phyloP scores from a whole-genome alignment of 2,797 vertebrate genomes.

The Poliocrania exsul region DNA sequence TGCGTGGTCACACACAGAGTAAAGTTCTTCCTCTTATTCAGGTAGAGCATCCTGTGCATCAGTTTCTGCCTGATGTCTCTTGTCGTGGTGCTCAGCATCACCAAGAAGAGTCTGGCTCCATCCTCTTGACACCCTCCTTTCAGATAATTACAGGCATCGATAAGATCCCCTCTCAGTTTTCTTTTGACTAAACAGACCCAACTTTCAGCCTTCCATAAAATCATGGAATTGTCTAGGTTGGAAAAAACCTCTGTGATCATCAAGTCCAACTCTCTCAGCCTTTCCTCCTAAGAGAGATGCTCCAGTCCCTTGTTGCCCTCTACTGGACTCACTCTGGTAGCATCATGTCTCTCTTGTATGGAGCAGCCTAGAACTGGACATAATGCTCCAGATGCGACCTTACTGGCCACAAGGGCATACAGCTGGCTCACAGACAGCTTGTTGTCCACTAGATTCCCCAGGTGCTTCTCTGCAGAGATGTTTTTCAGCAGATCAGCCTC shows the following conservation, averaged over 20 bases:
- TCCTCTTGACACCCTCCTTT: background rate
- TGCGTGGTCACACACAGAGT: no score
- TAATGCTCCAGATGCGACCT: background rate
- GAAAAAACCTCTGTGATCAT: background rate
- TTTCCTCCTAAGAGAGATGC: background rate
- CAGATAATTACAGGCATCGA: background rate
- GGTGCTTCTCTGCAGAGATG: background rate
- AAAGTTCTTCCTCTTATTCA: background rate
- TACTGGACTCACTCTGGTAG: background rate
- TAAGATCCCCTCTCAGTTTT: background rate
- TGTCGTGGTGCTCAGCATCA: background rate
- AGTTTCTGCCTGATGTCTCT: fast-evolving
- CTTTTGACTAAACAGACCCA: background rate
- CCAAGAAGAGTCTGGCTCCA: background rate
- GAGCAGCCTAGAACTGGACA: background rate
- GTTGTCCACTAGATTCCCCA: background rate
- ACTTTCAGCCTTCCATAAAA: background rate
- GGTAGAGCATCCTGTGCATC: background rate
- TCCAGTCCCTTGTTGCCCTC: background rate
- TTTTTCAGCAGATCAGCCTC: background rate
- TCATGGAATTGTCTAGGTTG: background rate
- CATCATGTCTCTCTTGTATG: background rate
- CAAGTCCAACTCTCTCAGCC: background rate
- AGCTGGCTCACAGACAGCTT: background rate
- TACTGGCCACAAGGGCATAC: no score